Evolutionary conservation across 2,888 invertebrate species (phyloP).

Genomic region (Chrysotoxum bicinctum): DNA sequence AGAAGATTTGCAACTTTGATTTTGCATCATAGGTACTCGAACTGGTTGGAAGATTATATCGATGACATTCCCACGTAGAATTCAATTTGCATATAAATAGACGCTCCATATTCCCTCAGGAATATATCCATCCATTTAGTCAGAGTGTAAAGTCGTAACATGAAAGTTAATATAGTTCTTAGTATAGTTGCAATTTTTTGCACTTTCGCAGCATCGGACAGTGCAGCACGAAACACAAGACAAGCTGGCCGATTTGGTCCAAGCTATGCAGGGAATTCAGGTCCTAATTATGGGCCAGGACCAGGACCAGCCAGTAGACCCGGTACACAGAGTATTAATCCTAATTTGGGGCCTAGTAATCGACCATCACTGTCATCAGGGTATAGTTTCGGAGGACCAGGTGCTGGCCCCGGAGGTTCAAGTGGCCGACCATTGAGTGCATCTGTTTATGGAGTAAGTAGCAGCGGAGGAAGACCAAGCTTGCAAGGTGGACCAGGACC

Average conservation of each 20-base stretch:
- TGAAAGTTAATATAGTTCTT: constrained; percentile 50
- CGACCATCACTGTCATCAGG: constrained; percentile 47
- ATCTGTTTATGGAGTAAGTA: constrained; percentile 69
- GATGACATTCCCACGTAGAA: constrained; percentile 17
- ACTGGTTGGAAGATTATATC: constrained; percentile 49
- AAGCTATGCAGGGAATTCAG: constrained; percentile 32
- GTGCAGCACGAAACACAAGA: constrained; percentile 45
- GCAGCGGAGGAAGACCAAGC: constrained; percentile 50
- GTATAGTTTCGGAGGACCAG: constrained; percentile 73
- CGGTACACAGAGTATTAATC: constrained; percentile 35
- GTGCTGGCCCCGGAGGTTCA: constrained; percentile 56
- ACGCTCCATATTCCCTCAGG: background rate
- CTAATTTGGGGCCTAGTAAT: constrained; percentile 29
- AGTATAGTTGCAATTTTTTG: constrained; percentile 46
- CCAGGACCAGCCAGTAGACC: constrained; percentile 42
- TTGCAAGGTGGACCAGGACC: constrained; percentile 45
- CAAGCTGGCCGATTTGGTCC: constrained; percentile 71
- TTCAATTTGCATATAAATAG: constrained; percentile 59
- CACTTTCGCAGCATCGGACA: constrained; percentile 46
- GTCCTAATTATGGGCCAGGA: constrained; percentile 52
- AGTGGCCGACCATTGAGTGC: constrained; percentile 73
- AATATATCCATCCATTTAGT: constrained; percentile 24
- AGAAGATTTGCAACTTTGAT: background rate
- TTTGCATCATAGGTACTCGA: background rate
- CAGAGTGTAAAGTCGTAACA: constrained; percentile 29